These are phyloP conservation scores for Ceratitis capitata DNA, from an alignment of 1,140 invertebrate species.

Conservation along the genomic window DNA sequence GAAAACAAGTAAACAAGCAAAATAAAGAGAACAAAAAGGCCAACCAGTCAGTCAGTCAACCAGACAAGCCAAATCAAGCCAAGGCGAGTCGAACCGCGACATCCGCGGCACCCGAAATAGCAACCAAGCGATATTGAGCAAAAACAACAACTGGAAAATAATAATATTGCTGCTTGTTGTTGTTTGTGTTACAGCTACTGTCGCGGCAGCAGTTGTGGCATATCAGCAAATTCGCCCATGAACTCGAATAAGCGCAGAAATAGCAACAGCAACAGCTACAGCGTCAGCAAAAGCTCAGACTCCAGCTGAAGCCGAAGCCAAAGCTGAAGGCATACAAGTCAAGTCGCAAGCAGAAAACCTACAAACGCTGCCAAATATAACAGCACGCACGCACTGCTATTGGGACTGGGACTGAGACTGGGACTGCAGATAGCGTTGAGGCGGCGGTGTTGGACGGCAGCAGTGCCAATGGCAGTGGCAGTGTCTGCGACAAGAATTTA, in stretches of 20 bases:
- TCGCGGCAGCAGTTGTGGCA: background rate
- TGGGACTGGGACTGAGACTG: background rate
- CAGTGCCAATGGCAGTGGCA: background rate
- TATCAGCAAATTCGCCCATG: constrained; percentile 3
- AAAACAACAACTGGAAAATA: background rate
- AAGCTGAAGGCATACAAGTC: no score
- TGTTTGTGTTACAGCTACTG: background rate
- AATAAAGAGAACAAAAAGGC: background rate
- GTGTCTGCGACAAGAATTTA: background rate
- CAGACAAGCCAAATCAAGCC: background rate
- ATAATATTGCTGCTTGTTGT: background rate
- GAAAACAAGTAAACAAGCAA: background rate
- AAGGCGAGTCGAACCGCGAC: background rate
- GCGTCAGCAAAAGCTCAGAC: no score
- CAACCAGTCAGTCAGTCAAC: background rate
- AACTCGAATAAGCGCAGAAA: background rate
- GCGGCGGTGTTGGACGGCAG: no score
- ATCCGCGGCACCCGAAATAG: background rate
- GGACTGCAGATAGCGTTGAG: background rate
- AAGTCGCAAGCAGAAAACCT: background rate
- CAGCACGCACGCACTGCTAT: background rate
- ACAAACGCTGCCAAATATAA: background rate
- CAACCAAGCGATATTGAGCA: background rate
- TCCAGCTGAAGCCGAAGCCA: no score
- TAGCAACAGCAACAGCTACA: background rate